Evolutionary conservation across 2,797 vertebrate genomes (phyloP), one percentile per base, ranked within the genome.

Genomic region (Nyctibius grandis): DNA sequence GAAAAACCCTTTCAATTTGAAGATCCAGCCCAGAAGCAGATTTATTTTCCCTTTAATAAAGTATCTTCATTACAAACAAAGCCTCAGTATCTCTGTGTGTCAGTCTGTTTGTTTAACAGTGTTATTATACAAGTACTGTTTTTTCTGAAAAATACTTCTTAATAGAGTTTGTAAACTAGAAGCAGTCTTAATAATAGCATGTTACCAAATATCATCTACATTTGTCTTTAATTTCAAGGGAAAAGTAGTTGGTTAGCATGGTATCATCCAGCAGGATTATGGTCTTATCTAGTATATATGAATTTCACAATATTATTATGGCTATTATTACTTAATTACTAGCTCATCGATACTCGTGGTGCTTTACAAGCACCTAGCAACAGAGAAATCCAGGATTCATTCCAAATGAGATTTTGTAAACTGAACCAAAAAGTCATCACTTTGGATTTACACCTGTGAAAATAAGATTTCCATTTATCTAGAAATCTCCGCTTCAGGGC

Each of bases 1-100:
- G 82, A 93, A 95, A 97, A 97, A 89, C 91, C 76, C 89, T 78
- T 92, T 95, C 57, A 78, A 5, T 85, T 95, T 97, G 85, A 88
- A 93, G 73, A 81, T 67, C n/a, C 59, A 91, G 50, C 76, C 69
- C 84, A 94, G 85, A 84, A 97, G 40, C 57, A 79, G 44, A 82
- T 91, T 74, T 85, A 57, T 91, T 87, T 94, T 92, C 72, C 45
- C 75, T 93, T 95, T 85, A 96, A 53, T 96, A 85, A 96, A 91
- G 54, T 77, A 61, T 95, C 68, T 85, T 88, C 44, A 19, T 92
- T 88, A 73, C 34, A 33, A 85, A 85, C 40, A 92, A 92, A 92
- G 50, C n/a, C 21, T 85, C 48, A 0, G 1, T 69, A 57, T 85
- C 69, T 92, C 50, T 36, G 4, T 29, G 22, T 56, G 67, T 74